A percentile compares a stretch with the other conserved stretches of the same genome.
Conservation (phyloP, 1,140 invertebrate species). For the Papilio xuthus region DNA sequence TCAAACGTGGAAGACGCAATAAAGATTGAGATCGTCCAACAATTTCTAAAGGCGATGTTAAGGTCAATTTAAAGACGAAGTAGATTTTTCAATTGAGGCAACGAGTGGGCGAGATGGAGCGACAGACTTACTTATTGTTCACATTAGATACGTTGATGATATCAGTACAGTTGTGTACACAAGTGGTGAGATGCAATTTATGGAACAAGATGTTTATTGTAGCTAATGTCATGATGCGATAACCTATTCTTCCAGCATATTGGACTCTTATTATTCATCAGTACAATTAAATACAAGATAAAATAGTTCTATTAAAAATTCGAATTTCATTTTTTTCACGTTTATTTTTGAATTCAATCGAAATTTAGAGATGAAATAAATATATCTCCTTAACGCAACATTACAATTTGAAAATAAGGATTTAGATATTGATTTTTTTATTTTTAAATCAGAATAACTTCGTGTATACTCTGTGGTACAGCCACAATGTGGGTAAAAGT, state of each 20-base stretch:
- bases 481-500: constrained; percentile 42
- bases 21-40: constrained; percentile 3
- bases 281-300: neutral
- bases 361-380: neutral
- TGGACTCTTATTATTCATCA: neutral
- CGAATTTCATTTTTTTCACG: no score
- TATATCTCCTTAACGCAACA: no score
- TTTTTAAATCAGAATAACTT: neutral
- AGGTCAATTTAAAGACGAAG: constrained; percentile 67
- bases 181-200: constrained; percentile 23
- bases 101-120: constrained; percentile 61
- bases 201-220: constrained; percentile 31
- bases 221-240: constrained; percentile 25
- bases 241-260: neutral
- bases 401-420: neutral
- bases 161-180: constrained; percentile 51
- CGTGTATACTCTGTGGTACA: neutral
- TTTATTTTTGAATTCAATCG: neutral
- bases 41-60: constrained; percentile 45
- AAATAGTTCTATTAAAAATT: no score
- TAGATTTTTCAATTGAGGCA: constrained; percentile 72
- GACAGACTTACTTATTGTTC: constrained; percentile 62
- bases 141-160: constrained; percentile 55
- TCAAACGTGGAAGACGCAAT: constrained; percentile 7
- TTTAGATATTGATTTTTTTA: neutral